Percentiles rank a stretch among this genome's conserved stretches.
phyloP scores from a whole-genome alignment of 2,797 vertebrate genomes.

The Catharus ustulatus region DNA sequence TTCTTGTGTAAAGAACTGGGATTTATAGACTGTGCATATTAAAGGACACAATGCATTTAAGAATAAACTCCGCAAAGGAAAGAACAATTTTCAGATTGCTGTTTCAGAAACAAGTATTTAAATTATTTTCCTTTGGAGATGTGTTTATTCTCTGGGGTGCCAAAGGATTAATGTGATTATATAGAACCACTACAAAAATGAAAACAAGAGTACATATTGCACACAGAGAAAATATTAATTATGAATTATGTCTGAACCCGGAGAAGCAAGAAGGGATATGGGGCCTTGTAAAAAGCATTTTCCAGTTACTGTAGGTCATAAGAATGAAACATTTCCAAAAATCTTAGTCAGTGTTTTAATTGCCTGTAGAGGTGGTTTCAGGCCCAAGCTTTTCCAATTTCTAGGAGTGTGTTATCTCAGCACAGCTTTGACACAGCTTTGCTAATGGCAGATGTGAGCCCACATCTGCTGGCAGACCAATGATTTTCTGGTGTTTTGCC shows the following conservation, averaged over 20 bases:
- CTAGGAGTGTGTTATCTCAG: background rate
- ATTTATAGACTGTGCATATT: background rate
- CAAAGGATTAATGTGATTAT: background rate
- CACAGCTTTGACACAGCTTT: background rate
- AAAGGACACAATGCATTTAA: background rate
- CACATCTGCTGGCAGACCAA: background rate
- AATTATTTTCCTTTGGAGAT: background rate
- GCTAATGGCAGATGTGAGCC: background rate
- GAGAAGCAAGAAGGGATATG: background rate
- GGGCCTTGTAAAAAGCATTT: background rate
- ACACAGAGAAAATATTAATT: background rate
- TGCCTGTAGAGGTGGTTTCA: conserved; percentile 6
- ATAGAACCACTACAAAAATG: background rate
- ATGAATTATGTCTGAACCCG: background rate
- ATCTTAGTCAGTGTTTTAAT: conserved; percentile 23
- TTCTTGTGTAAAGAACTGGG: background rate
- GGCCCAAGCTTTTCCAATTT: background rate
- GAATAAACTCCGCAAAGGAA: background rate
- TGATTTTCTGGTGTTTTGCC: background rate
- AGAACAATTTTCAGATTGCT: background rate
- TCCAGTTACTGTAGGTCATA: conserved; percentile 11
- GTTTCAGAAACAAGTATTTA: background rate
- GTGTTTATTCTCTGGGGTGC: background rate
- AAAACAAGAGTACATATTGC: background rate
- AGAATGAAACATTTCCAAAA: background rate